phyloP scores from a whole-genome alignment of 2,797 vertebrate genomes.

The Hybognathus amarus region DNA sequence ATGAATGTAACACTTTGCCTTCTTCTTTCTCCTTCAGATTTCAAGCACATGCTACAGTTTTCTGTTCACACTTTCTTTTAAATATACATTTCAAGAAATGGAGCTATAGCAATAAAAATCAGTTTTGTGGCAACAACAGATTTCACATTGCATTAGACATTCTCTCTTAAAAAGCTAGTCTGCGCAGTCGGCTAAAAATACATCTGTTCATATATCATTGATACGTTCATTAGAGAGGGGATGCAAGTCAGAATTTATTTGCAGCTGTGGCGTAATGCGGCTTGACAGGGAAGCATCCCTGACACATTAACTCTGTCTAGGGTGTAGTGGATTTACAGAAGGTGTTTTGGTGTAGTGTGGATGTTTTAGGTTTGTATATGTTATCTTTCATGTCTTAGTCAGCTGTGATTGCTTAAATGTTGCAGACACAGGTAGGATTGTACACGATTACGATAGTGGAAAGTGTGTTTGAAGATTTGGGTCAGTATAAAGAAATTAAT shows the following conservation, averaged over 20 bases:
- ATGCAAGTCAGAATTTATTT: constrained; percentile 77
- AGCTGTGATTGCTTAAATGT: constrained; percentile 1
- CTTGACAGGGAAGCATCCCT: constrained; percentile 75
- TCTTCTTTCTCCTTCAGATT: constrained; percentile 5
- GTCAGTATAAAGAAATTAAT: neutral
- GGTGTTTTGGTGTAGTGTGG: constrained; percentile 49
- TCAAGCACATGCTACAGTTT: constrained; percentile 54
- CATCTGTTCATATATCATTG: constrained; percentile 80
- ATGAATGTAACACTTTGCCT: neutral
- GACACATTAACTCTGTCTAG: constrained; percentile 65
- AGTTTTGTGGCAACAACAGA: constrained; percentile 73
- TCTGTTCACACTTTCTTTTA: constrained; percentile 56
- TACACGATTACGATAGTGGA: neutral
- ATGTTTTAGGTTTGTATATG: neutral
- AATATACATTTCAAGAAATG: constrained; percentile 72
- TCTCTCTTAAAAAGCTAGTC: constrained; percentile 64
- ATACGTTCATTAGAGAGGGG: constrained; percentile 81
- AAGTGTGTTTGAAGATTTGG: neutral
- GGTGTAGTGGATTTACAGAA: constrained; percentile 60
- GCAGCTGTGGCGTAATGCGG: constrained; percentile 68
- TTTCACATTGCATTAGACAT: constrained; percentile 75
- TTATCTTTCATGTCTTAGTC: neutral
- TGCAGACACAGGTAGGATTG: neutral
- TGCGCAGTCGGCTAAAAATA: constrained; percentile 75
- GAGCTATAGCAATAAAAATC: constrained; percentile 72